Evolutionary conservation across 2,888 invertebrate species (phyloP).

Genomic region (Hesperia comma): DNA sequence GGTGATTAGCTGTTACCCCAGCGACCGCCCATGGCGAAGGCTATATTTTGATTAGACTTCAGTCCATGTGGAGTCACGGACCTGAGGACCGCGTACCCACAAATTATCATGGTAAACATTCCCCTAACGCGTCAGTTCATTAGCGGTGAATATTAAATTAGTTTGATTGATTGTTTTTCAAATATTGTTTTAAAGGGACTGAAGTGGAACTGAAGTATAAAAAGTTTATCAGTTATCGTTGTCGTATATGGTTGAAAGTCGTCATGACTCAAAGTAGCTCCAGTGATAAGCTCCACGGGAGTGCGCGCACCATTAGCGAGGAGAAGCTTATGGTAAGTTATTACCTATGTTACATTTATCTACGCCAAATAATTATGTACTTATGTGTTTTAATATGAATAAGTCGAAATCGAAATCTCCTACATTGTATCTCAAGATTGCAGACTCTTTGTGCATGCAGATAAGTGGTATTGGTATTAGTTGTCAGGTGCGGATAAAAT

Average conservation of each 20-base stretch:
- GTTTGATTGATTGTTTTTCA: conserved; percentile 42
- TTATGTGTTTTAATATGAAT: too few species aligned
- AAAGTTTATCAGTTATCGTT: conserved; percentile 24
- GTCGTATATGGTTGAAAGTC: conserved; percentile 42
- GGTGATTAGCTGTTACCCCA: conserved; percentile 75
- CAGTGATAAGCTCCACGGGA: conserved; percentile 66
- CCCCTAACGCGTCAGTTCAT: conserved; percentile 31
- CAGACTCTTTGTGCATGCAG: too few species aligned
- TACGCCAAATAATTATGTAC: too few species aligned
- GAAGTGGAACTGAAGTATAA: conserved; percentile 11
- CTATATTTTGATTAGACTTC: conserved; percentile 69
- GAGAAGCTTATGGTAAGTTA: conserved; percentile 74
- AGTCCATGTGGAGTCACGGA: conserved; percentile 70
- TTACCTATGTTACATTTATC: too few species aligned
- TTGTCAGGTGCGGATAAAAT: too few species aligned
- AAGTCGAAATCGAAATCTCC: too few species aligned
- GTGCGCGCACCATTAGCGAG: conserved; percentile 70
- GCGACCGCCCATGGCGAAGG: conserved; percentile 69
- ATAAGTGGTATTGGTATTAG: too few species aligned
- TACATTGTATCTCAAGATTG: too few species aligned
- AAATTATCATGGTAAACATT: conserved; percentile 46
- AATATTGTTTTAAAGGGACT: conserved; percentile 9
- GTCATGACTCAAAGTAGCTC: conserved; percentile 75
- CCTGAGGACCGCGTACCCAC: conserved; percentile 52
- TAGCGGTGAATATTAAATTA: conserved; percentile 35